phyloP scores from a whole-genome alignment of 2,888 invertebrate species.

The Ptychoptera albimana region DNA sequence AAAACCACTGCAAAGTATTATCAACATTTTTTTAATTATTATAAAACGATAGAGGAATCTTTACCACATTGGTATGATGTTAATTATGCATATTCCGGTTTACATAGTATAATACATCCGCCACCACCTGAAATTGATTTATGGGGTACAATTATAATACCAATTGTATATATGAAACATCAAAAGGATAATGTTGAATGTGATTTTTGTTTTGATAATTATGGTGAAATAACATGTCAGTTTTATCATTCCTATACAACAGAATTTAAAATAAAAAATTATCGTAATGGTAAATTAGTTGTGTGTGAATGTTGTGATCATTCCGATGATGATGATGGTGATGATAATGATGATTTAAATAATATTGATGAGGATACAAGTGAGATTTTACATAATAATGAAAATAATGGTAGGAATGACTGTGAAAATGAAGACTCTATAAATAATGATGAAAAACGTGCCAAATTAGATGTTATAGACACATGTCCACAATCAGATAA shows the following conservation, averaged over 20 bases:
- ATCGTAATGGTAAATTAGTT: conserved; percentile 30
- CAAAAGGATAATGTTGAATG: conserved; percentile 33
- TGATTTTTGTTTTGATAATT: conserved; percentile 40
- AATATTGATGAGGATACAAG: conserved; percentile 6
- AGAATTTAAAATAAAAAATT: conserved; percentile 29
- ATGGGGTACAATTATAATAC: conserved; percentile 27
- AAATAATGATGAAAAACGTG: conserved; percentile 20
- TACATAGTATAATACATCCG: conserved; percentile 28
- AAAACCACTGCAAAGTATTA: conserved; percentile 9
- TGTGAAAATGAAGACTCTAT: conserved; percentile 13
- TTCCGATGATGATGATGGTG: conserved; percentile 17
- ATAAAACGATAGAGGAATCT: conserved; percentile 13
- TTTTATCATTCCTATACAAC: conserved; percentile 32
- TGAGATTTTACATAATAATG: conserved; percentile 6
- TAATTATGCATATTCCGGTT: conserved; percentile 28
- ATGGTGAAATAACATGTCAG: conserved; percentile 36
- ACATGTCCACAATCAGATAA: conserved; percentile 8
- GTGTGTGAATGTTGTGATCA: conserved; percentile 49
- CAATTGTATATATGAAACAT: conserved; percentile 26
- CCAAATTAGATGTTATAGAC: conserved; percentile 16
- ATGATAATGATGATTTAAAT: conserved; percentile 7
- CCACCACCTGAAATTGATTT: conserved; percentile 28
- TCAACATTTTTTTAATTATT: conserved; percentile 12
- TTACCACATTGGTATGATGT: conserved; percentile 30
- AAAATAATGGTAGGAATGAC: conserved; percentile 13